These are phyloP conservation scores for Diachrysia chrysitis DNA, from an alignment of 2,888 invertebrate genomes.

Conservation along the genomic window DNA sequence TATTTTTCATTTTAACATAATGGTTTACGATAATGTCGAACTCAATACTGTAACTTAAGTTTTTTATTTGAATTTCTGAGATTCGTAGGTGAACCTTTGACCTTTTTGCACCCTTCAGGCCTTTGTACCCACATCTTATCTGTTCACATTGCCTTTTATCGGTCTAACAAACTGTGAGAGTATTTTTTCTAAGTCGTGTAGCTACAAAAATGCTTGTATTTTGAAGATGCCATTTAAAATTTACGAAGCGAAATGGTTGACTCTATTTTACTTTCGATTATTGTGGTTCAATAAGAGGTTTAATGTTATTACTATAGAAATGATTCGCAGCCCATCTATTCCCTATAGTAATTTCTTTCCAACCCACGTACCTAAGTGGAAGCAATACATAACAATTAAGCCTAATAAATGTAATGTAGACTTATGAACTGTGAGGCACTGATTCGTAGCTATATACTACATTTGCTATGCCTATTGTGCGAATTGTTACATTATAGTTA, in stretches of 20 bases:
- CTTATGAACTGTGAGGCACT: neutral
- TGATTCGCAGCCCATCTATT: neutral
- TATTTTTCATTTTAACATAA: neutral
- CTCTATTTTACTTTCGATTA: conserved; percentile 4
- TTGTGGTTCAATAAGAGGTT: neutral
- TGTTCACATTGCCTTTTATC: conserved; percentile 7
- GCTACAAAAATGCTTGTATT: conserved; percentile 2
- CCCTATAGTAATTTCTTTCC: neutral
- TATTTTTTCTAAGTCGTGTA: conserved; percentile 4
- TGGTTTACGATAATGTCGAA: neutral
- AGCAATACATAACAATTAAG: neutral
- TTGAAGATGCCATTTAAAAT: conserved; percentile 1
- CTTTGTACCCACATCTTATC: conserved; percentile 8
- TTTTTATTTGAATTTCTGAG: conserved; percentile 6
- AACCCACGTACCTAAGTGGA: neutral
- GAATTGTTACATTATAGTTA: neutral
- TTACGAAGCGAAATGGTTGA: neutral
- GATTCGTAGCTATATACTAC: neutral
- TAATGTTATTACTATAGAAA: neutral
- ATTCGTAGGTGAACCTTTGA: conserved; percentile 7
- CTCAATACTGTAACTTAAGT: neutral
- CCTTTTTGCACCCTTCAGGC: conserved; percentile 9
- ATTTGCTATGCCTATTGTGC: neutral
- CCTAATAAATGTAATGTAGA: neutral
- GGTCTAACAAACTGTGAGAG: conserved; percentile 7